Evolutionary conservation across 2,888 invertebrate species (phyloP).

Genomic region (Eugnorisma glareosa): DNA sequence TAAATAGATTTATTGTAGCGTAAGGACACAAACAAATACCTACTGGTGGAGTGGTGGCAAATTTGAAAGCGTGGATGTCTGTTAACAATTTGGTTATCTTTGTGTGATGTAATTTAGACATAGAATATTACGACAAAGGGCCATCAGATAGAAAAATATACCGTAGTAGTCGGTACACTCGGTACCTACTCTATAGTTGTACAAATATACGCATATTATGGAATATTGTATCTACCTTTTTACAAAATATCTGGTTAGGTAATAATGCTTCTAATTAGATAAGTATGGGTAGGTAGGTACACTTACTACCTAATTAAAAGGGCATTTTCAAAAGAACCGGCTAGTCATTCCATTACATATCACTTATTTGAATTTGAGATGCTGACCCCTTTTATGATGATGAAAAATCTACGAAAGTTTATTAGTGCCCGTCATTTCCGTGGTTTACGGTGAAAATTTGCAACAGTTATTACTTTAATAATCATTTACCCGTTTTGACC

Average conservation of each 20-base stretch:
- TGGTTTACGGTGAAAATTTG: not conserved
- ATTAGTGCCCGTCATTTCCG: not conserved
- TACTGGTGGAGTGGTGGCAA: too few relatives aligned
- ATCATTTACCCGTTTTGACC: not conserved
- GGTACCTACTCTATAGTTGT: too few relatives aligned
- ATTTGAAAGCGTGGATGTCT: too few relatives aligned
- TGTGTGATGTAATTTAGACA: not conserved
- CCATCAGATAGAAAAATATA: not conserved
- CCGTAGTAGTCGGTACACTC: too few relatives aligned
- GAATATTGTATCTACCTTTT: not conserved
- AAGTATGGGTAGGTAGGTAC: not conserved
- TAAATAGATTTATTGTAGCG: not conserved
- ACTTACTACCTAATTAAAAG: not conserved
- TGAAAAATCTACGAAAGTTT: not conserved
- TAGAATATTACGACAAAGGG: not conserved
- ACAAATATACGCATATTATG: not conserved
- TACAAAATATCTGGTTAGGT: not conserved
- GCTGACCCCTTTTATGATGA: not conserved
- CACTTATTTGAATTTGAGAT: not conserved
- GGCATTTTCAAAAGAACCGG: not conserved
- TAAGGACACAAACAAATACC: not conserved
- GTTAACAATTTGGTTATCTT: not conserved
- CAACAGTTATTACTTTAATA: not conserved
- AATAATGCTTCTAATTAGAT: not conserved
- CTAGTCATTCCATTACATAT: constrained; percentile 7